Conservation (phyloP, 2,113 vertebrate genomes). For the Neoarius graeffei region DNA sequence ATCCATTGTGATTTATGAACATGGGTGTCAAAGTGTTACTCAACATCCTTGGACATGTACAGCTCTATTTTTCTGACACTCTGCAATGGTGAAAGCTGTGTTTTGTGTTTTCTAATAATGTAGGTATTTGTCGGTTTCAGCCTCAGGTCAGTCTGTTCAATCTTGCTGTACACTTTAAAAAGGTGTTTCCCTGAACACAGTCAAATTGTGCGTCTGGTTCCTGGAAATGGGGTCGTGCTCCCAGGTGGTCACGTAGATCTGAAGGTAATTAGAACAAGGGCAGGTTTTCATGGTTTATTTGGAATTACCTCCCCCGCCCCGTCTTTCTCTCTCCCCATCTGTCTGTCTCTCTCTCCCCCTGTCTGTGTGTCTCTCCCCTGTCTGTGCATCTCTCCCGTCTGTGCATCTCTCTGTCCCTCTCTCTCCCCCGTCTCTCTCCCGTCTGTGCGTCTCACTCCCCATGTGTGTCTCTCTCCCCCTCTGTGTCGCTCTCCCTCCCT, state of each 20-base stretch:
- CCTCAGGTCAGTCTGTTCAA: constrained; percentile 14
- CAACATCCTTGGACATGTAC: neutral
- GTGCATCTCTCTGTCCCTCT: neutral
- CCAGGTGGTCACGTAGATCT: constrained; percentile 6
- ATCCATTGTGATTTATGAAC: neutral
- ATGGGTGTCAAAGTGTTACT: neutral
- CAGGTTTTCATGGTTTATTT: neutral
- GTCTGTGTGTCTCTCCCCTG: neutral
- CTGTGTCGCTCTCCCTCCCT: no score
- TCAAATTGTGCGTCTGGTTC: neutral
- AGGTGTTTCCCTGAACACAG: neutral
- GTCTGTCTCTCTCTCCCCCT: neutral
- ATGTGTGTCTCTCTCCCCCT: no score
- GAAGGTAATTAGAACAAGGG: constrained; percentile 21
- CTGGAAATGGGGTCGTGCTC: neutral
- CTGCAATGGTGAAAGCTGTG: no score
- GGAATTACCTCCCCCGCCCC: neutral
- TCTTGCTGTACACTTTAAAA: neutral
- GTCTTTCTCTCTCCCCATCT: neutral
- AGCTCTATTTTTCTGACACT: neutral
- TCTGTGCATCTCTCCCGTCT: neutral
- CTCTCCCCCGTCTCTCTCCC: no score
- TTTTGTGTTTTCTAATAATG: neutral
- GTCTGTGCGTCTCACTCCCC: no score
- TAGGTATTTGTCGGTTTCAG: neutral